A percentile compares a stretch with the other conserved stretches of the same genome.
Evolutionary conservation across 1,140 invertebrate species (phyloP).

Genomic region (Cotesia typhae): DNA sequence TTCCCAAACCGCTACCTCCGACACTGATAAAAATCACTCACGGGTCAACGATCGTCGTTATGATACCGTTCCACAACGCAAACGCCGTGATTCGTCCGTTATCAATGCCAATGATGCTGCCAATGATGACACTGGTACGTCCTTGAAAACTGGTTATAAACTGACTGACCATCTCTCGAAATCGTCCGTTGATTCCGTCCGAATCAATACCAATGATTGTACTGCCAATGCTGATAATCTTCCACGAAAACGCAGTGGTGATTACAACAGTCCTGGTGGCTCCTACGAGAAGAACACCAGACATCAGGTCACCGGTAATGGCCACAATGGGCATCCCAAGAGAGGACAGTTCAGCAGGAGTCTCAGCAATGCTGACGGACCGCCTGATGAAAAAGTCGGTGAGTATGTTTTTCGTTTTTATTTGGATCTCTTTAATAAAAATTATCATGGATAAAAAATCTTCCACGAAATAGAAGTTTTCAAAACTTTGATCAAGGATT

Average conservation of each 20-base stretch:
- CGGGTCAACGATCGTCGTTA: slow-evolving; percentile 51
- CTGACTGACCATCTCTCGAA: neutral
- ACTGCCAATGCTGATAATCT: slow-evolving; percentile 51
- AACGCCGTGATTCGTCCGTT: slow-evolving; percentile 1
- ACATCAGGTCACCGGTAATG: slow-evolving; percentile 52
- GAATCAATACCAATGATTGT: neutral
- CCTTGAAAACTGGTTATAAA: neutral
- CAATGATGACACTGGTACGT: slow-evolving; percentile 20
- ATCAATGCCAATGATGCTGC: slow-evolving; percentile 26
- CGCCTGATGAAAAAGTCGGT: slow-evolving; percentile 86
- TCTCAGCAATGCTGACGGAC: slow-evolving; percentile 82
- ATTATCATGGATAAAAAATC: no score
- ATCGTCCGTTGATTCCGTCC: slow-evolving; percentile 17
- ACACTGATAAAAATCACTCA: slow-evolving; percentile 63
- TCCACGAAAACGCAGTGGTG: slow-evolving; percentile 62
- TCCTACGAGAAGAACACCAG: slow-evolving; percentile 62
- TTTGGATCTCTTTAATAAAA: no score
- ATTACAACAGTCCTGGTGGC: slow-evolving; percentile 60
- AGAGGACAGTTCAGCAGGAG: slow-evolving; percentile 81
- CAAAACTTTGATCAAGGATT: no score
- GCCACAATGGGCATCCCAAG: slow-evolving; percentile 60
- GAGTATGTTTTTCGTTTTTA: slow-evolving; percentile 48
- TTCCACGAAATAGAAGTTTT: no score
- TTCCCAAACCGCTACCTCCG: slow-evolving; percentile 66
- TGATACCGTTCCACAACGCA: slow-evolving; percentile 34